Evolutionary conservation across 2,888 invertebrate genomes (phyloP).

Genomic region (Adineta ricciae): DNA sequence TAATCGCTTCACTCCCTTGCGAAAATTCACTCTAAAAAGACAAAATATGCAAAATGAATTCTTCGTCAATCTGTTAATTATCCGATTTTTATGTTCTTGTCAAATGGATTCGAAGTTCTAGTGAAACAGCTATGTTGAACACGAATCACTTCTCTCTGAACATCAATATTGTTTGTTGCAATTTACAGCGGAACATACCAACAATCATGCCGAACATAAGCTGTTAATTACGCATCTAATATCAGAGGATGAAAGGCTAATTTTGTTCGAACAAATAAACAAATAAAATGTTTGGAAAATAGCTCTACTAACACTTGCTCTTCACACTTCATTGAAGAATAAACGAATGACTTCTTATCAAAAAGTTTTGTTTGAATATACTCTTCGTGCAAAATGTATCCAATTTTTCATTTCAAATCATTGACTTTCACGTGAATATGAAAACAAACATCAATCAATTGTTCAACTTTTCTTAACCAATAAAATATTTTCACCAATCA

Average conservation of each 20-base stretch:
- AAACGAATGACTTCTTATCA: neutral
- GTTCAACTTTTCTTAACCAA: neutral
- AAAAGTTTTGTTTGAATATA: too few relatives aligned
- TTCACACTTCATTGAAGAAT: neutral
- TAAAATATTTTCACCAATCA: neutral
- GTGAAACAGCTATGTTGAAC: neutral
- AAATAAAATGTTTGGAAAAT: neutral
- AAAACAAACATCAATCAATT: constrained; percentile 12
- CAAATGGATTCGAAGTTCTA: neutral
- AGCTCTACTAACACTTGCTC: neutral
- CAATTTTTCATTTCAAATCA: too few relatives aligned
- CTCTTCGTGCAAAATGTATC: too few relatives aligned
- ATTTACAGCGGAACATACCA: neutral
- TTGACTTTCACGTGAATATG: too few relatives aligned
- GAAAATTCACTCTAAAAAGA: neutral
- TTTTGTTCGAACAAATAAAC: neutral
- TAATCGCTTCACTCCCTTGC: neutral
- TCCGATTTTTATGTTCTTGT: too few relatives aligned
- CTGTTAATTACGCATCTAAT: constrained; percentile 5
- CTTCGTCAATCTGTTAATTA: too few relatives aligned
- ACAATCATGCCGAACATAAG: constrained; percentile 9
- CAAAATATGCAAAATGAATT: neutral
- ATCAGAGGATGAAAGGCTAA: constrained; percentile 3
- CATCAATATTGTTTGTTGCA: neutral
- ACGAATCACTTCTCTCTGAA: neutral